Evolutionary conservation across 2,888 invertebrate species (phyloP), one percentile per base, ranked within the genome.

Genomic region (Deilephila porcellus): DNA sequence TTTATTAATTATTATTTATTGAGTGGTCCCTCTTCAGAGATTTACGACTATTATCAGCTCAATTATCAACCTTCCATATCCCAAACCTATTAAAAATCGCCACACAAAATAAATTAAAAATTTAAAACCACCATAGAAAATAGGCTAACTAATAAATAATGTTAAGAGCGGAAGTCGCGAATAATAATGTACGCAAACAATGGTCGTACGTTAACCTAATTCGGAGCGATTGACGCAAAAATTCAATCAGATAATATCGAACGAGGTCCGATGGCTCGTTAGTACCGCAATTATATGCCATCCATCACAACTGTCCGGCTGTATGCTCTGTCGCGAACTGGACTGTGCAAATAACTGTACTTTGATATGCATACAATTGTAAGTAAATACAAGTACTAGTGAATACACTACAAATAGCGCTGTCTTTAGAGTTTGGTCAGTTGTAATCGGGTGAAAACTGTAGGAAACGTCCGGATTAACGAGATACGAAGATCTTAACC

Each of bases 181-280:
- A 72, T 72, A 63, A 62, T 63, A 25, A 17, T 17, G 63, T 34
- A 56, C 56, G 34, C 67, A 67, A 67, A 67, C 67, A 67, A 67
- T 67, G 67, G 63, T 17, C 67, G 67, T 52, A 25, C 52, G 67
- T 67, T 37, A 25, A 67, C 72, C 85, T 79, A 77, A 83, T 81
- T 75, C 71, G 80, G 82, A 73, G 64, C 73, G 75, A 80, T 80
- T 85, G 85, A 85, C 85, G 85, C 79, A 81, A 78, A 84, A 74
- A 77, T 75, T 63, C 73, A 72, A 73, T 75, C 72, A 73, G 72
- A 72, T 25, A 67, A 59, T 71, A 72, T 75, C 71, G 72, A 63
- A 37, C 70, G 60, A 72, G 56, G 72, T 6, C 34, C n/a, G 73
- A 52, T 52, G 67, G 25, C 63, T 76, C 75, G 75, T 77, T 74